Evolutionary conservation across 2,888 invertebrate species (phyloP), one percentile per base, ranked within the genome.

Genomic region (Cantharis rufa): DNA sequence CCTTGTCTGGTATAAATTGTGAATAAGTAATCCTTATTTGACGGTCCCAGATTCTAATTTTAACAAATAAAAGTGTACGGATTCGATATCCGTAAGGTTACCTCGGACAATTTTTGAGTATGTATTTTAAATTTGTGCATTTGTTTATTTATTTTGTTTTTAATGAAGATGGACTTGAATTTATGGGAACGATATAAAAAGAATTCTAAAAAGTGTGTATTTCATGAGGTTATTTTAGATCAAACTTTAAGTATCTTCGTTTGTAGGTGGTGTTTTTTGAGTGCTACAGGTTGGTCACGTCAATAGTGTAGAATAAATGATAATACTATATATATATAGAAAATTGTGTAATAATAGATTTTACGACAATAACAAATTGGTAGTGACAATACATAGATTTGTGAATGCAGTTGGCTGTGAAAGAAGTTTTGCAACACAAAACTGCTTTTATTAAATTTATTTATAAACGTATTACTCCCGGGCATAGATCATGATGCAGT

Each of bases 401-500:
- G 77, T 74, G 77, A 70, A 73, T 77, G 77, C 77, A 77, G 71
- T 77, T 77, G 77, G 77, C 77, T 77, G 68, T 74, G 77, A 73
- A 77, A 70, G 74, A 73, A 68, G 74, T 74, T 77, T 73, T 74
- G 78, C 78, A 76, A 78, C 75, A 75, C 78, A 78, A 74, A 71
- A 79, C 70, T 74, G 79, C 79, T 80, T 79, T 78, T 81, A 81
- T 81, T 81, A 80, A 79, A 79, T 76, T 72, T 81, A 81, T 81
- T 80, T 80, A 80, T 81, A 80, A 80, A 78, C 77, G 80, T 80
- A 81, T 80, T 78, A 79, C 75, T 75, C 79, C 81, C 76, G 79
- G 81, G 80, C 77, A 80, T 81, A 81, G 80, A 80, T 81, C 81
- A 80, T 73, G 78, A 74, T 78, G 76, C 80, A 78, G 79, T 80